Conservation (phyloP, 2,888 invertebrate species). For the Endotricha flammealis region DNA sequence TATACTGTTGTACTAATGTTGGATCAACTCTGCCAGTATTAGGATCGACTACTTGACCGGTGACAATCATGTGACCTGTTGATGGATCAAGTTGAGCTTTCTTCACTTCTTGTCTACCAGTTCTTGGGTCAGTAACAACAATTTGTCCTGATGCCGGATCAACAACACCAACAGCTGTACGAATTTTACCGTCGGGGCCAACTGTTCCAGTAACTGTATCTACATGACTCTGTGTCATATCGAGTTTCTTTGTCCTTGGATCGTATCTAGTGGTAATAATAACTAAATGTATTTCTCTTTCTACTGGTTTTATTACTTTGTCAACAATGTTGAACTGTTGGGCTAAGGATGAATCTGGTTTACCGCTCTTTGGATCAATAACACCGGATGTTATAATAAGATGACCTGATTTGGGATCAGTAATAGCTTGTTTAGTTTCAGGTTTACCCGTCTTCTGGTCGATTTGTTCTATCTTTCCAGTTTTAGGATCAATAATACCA, state of each 20-base stretch:
- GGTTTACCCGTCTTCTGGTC: slow-evolving; percentile 77
- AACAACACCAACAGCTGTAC: slow-evolving; percentile 81
- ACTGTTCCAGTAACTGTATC: slow-evolving; percentile 80
- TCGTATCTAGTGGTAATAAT: slow-evolving; percentile 80
- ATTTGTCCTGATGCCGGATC: slow-evolving; percentile 80
- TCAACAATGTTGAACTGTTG: slow-evolving; percentile 77
- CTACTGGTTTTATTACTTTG: slow-evolving; percentile 56
- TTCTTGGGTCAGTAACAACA: slow-evolving; percentile 60
- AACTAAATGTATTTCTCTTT: slow-evolving; percentile 76
- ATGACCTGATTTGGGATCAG: slow-evolving; percentile 76
- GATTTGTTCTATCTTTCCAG: slow-evolving; percentile 73
- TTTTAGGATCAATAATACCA: slow-evolving; percentile 76
- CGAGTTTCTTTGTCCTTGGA: slow-evolving; percentile 71
- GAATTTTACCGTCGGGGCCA: slow-evolving; percentile 68
- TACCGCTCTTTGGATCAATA: slow-evolving; percentile 78
- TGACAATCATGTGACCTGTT: slow-evolving; percentile 76
- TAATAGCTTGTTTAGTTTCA: slow-evolving; percentile 76
- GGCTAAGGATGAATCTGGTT: slow-evolving; percentile 71
- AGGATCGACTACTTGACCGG: slow-evolving; percentile 75
- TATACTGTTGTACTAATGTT: slow-evolving; percentile 71
- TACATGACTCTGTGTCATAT: slow-evolving; percentile 58
- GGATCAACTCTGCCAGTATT: slow-evolving; percentile 80
- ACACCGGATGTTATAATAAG: slow-evolving; percentile 74
- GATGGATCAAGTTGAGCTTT: slow-evolving; percentile 74
- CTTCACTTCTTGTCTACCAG: slow-evolving; percentile 77